A percentile compares a stretch with the other conserved stretches of the same genome.
These are phyloP conservation scores for Podotricha telesiphe DNA, from an alignment of 2,888 invertebrate genomes.

Conservation along the genomic window DNA sequence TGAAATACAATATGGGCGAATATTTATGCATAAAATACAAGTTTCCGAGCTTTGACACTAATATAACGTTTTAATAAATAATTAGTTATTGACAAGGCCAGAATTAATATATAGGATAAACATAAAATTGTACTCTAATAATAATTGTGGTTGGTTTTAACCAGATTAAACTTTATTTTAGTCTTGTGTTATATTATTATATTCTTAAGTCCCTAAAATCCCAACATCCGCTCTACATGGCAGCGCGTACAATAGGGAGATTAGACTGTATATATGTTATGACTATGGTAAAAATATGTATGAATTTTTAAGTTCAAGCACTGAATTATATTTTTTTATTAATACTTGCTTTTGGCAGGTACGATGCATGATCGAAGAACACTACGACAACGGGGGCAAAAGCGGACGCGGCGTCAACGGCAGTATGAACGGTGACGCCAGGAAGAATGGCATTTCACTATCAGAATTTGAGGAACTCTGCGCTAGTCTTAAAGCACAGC, in stretches of 20 bases:
- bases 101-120: too few species aligned
- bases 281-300: too few species aligned
- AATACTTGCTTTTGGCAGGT: slow-evolving; percentile 71
- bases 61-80: too few species aligned
- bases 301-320: too few species aligned
- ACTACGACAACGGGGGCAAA: slow-evolving; percentile 76
- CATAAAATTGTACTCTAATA: too few species aligned
- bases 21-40: too few species aligned
- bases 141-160: background rate
- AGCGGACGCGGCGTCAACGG: slow-evolving; percentile 75
- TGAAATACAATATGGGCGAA: too few species aligned
- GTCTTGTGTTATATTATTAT: background rate
- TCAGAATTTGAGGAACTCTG: slow-evolving; percentile 96
- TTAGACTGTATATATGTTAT: slow-evolving; percentile 22
- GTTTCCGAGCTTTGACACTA: too few species aligned
- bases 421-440: slow-evolving; percentile 84
- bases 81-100: too few species aligned
- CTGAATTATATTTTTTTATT: too few species aligned
- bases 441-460: slow-evolving; percentile 91
- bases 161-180: background rate
- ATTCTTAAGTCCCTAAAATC: background rate
- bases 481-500: slow-evolving; percentile 93
- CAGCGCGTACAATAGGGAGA: slow-evolving; percentile 6
- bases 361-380: slow-evolving; percentile 94
- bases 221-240: slow-evolving; percentile 12